Evolutionary conservation across 1,140 invertebrate species (phyloP).

Genomic region (Calycopis cecrops): DNA sequence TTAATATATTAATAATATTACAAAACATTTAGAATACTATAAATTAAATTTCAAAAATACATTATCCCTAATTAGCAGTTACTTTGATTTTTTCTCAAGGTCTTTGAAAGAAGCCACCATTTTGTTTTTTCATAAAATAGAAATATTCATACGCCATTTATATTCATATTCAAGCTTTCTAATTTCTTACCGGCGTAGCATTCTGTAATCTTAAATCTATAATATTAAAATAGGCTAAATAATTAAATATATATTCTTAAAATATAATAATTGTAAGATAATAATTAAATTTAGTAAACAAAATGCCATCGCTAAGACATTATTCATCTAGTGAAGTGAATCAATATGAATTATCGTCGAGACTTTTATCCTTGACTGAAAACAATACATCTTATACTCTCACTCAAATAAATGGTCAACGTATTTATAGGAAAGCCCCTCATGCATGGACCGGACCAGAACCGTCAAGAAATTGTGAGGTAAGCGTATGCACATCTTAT

Average conservation of each 20-base stretch:
- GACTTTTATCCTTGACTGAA: slow-evolving; percentile 66
- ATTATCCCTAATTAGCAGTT: too few species aligned
- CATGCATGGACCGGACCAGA: slow-evolving; percentile 64
- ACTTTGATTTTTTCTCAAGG: too few species aligned
- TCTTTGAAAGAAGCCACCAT: too few species aligned
- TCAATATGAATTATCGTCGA: slow-evolving; percentile 69
- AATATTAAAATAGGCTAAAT: not conserved
- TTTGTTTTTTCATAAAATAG: too few species aligned
- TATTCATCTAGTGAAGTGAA: slow-evolving; percentile 69
- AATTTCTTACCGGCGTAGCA: too few species aligned
- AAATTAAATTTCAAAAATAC: too few species aligned
- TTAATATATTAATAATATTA: too few species aligned
- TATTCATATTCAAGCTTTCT: too few species aligned
- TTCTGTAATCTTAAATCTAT: not conserved
- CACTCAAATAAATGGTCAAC: slow-evolving; percentile 69
- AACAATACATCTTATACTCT: slow-evolving; percentile 65
- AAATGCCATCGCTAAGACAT: slow-evolving; percentile 65
- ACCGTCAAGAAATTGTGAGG: slow-evolving; percentile 66
- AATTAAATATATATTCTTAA: slow-evolving; percentile 9
- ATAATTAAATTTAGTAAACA: slow-evolving; percentile 24
- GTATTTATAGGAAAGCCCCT: slow-evolving; percentile 63
- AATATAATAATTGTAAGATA: slow-evolving; percentile 18
- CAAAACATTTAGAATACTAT: too few species aligned
- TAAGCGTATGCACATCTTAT: slow-evolving; percentile 31
- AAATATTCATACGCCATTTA: too few species aligned